Base-by-base conservation (phyloP, 2,113 vertebrate genomes). In the Istiophorus platypterus region DNA sequence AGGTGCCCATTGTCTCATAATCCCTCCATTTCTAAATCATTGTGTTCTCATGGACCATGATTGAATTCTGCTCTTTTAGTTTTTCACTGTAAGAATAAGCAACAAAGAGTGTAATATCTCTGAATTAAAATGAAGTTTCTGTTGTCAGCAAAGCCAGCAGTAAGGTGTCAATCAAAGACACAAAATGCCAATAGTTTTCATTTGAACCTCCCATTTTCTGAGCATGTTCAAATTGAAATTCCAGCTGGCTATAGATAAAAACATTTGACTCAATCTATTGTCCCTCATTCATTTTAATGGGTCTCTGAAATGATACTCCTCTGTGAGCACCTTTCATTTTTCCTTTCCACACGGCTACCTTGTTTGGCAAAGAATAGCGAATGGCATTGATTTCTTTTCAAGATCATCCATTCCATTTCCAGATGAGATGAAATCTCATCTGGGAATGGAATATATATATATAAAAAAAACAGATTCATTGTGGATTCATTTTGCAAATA, bases 231-330 rank as follows among this genome's bases (percentile, higher is more conserved):
- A 84, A 91, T 90, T 91, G 76, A 72, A 78, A 77, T 59, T 88
- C 91, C 86, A 85, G 80, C 49, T 58, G 85, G 81, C 82, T 52
- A 47, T 70, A 81, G 82, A 91, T 92, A 91, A 91, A 93, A 84
- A 91, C 79, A 87, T 88, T 92, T 90, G 78, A 91, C 85, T 79
- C 78, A 47, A 80, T 86, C 78, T 39, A 45, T 49, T 41, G 84
- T 39, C 54, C 79, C 85, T 94, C 91, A 87, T 93, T 93, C 86
- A 92, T 93, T 92, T 93, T 91, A 93, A 94, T 92, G 85, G 89
- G 86, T 87, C 91, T 87, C 64, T 72, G 70, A 89, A 91, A 86
- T 74, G 66, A 77, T 74, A 58, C 63, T 80, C 76, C 54, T 72
- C 88, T 86, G 83, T 64, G 76, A 85, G 81, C 84, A 83, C 61